Evolutionary conservation across 2,888 invertebrate genomes (phyloP), one percentile per base, ranked within the genome.

Genomic region (Andrena marginata): DNA sequence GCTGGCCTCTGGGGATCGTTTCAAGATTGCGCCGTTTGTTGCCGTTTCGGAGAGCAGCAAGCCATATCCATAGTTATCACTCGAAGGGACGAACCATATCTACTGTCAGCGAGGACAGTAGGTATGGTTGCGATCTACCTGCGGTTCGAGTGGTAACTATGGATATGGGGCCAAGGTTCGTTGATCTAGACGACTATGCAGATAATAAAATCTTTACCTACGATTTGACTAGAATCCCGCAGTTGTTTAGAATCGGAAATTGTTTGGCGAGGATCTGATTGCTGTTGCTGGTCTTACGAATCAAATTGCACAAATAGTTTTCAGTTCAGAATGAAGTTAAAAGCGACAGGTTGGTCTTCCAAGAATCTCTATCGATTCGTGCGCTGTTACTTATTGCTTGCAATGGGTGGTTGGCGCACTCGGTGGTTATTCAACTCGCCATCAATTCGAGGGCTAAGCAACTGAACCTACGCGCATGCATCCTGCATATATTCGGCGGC

Each of bases 41-140:
- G 23, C 23, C 54, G 26, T 2, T 13, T 29, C 8, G 10, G 56
- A 71, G 59, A 62, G 67, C 56, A 59, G 74, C 71, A 59, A 68
- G 51, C 77, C 78, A 64, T 68, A 78, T 83, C 83, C 83, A 82
- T 83, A 83, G 83, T 82, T 84, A 78, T 59, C 78, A 84, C 82
- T 84, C 77, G 78, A 84, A 31, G 54, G 69, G 33, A 49, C 74
- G 29, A 71, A 74, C 63, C 80, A 13, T 26, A 48, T 62, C 56
- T 8, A 67, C 62, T 71, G 80, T 62, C 20, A 42, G 42, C 42
- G 10, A 4, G 2, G 56, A 62, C 74, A 70, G 74, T 69, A 70
- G 65, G 23, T 42, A 20, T 13, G 67, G 59, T 67, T 69, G 8
- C 56, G 29, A 26, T 35, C 49, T 51, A 65, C 63, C 33, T 56